Evolutionary conservation across 64 coral and sea anemone species (phyloP).

Genomic region (Pachyseris speciosa): DNA sequence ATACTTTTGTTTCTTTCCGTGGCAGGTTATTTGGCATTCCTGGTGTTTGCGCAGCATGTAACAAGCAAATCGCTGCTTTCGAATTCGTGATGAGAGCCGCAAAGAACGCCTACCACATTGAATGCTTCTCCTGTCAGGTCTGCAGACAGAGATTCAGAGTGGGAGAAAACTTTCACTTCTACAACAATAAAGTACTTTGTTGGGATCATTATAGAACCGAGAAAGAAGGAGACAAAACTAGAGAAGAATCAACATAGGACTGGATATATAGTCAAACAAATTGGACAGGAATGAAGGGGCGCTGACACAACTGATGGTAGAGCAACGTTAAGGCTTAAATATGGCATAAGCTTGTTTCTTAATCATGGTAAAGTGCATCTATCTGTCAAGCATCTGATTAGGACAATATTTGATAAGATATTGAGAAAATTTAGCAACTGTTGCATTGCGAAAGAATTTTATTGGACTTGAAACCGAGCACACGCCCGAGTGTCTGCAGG

Average conservation of each 20-base stretch:
- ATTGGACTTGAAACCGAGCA: too few species aligned
- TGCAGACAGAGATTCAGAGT: constrained; percentile 86
- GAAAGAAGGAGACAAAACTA: neutral
- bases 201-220: constrained; percentile 71
- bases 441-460: too few species aligned
- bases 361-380: too few species aligned
- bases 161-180: constrained; percentile 86
- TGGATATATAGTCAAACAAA: neutral
- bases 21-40: constrained; percentile 87
- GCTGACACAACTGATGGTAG: too few species aligned
- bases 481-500: too few species aligned
- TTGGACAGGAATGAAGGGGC: too few species aligned
- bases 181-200: constrained; percentile 93
- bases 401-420: too few species aligned
- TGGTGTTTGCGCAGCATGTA: constrained; percentile 82
- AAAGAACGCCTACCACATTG: constrained; percentile 90
- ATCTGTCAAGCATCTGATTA: too few species aligned
- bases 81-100: constrained; percentile 88
- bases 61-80: constrained; percentile 88
- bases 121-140: constrained; percentile 88
- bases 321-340: too few species aligned
- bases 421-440: too few species aligned
- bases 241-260: neutral
- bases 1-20: neutral
- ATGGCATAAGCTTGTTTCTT: too few species aligned